Evolutionary conservation across 2,797 vertebrate species (phyloP).

Genomic region (Pipistrellus kuhlii): DNA sequence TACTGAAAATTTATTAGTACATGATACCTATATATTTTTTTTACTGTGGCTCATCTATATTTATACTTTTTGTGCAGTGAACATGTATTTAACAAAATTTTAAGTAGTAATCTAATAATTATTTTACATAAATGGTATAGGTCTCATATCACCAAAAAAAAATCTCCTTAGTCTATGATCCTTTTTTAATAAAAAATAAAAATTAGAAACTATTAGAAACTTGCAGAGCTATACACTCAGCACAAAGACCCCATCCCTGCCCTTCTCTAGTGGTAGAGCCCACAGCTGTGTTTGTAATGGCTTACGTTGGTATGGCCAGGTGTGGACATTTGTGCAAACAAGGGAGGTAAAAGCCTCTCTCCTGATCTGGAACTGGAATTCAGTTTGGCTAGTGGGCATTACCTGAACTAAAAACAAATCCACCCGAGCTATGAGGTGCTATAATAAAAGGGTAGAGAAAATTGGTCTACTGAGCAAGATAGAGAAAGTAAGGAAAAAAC

Average conservation of each 20-base stretch:
- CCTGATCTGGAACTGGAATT: not conserved
- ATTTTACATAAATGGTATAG: not conserved
- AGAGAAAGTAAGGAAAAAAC: not conserved
- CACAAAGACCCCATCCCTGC: not conserved
- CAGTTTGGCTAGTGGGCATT: not conserved
- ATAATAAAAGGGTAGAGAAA: not conserved
- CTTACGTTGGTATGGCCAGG: not conserved
- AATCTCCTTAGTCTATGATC: not conserved
- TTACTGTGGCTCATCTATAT: not conserved
- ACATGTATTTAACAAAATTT: not conserved
- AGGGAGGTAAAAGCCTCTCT: not conserved
- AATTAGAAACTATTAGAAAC: not conserved
- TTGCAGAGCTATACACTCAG: not conserved
- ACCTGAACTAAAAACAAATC: not conserved
- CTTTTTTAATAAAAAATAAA: not conserved
- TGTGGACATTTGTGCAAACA: not conserved
- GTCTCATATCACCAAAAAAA: not conserved
- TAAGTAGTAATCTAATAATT: constrained; percentile 39
- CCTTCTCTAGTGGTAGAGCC: not conserved
- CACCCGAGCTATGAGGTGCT: not conserved
- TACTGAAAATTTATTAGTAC: not conserved
- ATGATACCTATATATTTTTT: not conserved
- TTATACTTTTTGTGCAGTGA: not conserved
- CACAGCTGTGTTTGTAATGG: not conserved
- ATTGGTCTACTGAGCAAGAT: not conserved